These are phyloP conservation scores for Eurois occulta DNA, from an alignment of 2,888 invertebrate species.

Conservation along the genomic window DNA sequence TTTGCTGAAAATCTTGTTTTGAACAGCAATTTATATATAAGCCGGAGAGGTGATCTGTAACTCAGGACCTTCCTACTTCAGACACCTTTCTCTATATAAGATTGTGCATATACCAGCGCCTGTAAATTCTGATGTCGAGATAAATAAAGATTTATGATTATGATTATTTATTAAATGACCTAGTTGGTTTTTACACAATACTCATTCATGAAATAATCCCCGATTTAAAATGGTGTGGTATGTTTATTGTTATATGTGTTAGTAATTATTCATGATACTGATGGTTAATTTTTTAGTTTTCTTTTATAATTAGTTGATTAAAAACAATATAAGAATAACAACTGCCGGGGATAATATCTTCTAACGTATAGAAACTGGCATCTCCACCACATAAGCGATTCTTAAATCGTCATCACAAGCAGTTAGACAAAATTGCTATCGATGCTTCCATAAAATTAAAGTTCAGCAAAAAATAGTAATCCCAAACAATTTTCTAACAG, in stretches of 20 bases:
- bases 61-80: too few species aligned
- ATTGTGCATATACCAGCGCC: too few species aligned
- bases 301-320: not conserved
- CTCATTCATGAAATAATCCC: not conserved
- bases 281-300: too few species aligned
- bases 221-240: too few species aligned
- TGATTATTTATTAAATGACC: not conserved
- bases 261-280: not conserved
- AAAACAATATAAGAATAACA: not conserved
- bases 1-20: not conserved
- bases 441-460: not conserved
- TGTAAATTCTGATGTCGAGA: too few species aligned
- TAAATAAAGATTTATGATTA: too few species aligned
- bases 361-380: not conserved
- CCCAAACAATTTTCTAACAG: not conserved
- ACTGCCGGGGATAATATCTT: not conserved
- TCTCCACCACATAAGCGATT: not conserved
- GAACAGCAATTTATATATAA: not conserved
- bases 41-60: too few species aligned
- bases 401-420: not conserved
- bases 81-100: too few species aligned
- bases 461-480: too few species aligned
- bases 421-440: not conserved
- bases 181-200: not conserved
- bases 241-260: not conserved